phyloP scores from a whole-genome alignment of 2,113 vertebrate genomes.

The Aepyceros melampus region DNA sequence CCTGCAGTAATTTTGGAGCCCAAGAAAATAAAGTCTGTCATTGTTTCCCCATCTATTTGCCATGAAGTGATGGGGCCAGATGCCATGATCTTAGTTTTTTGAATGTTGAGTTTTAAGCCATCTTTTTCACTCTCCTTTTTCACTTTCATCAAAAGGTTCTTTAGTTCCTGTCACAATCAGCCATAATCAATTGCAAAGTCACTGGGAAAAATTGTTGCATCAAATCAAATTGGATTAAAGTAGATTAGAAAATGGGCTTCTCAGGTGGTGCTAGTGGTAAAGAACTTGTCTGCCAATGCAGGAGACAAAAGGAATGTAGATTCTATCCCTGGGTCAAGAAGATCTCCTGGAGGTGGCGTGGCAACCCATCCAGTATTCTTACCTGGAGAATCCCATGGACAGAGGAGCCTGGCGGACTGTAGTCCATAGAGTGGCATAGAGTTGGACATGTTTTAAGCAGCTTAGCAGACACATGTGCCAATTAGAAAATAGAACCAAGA shows the following conservation, averaged over 20 bases:
- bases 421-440: neutral
- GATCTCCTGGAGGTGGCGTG: neutral
- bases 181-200: neutral
- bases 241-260: neutral
- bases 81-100: neutral
- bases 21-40: neutral
- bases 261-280: neutral
- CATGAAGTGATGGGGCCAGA: neutral
- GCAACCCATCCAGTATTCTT: neutral
- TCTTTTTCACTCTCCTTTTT: neutral
- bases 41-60: neutral
- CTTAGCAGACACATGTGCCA: neutral
- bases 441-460: neutral
- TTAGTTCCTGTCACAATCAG: neutral
- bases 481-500: neutral
- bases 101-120: neutral
- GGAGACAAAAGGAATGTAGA: neutral
- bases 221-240: neutral
- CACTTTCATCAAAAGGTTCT: neutral
- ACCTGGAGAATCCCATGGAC: neutral
- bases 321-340: neutral
- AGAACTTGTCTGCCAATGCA: neutral
- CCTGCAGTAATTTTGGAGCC: neutral
- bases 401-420: neutral
- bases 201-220: neutral